Evolutionary conservation across 2,113 vertebrate species (phyloP), one percentile per base, ranked within the genome.

Genomic region (Cricetomys ansorgei): DNA sequence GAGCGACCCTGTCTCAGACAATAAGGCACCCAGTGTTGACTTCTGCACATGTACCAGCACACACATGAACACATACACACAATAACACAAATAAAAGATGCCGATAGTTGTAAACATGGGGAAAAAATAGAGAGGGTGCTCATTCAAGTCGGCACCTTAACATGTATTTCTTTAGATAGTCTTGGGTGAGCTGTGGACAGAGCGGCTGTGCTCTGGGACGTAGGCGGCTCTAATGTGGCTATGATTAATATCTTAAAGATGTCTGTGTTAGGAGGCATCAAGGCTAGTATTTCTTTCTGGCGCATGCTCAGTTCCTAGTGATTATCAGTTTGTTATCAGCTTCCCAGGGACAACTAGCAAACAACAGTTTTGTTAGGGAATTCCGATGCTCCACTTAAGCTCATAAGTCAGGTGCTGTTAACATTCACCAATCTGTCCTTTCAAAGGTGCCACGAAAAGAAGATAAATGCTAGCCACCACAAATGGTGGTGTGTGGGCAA

Each of bases 191-290:
- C 90, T 13, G 17, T 79, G 37, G 84, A 59, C 16, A 50, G 65
- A 94, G 73, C 31, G 64, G 43, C 29, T 7, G 11, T 1, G 5
- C 48, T 77, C 70, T 75, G n/a, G 88, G 75, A 65, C 55, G 9
- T 25, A 45, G 43, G 80, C 15, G 69, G 69, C 23, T 88, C 9
- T n/a, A 27, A 69, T 64, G 48, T 37, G 48, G 62, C 31, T 79
- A 25, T 57, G 64, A 43, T 77, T 29, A 77, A 53, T 27, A 77
- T 91, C 72, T 89, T 94, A 88, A 85, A 92, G 40, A 67, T 69
- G 48, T 92, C 85, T 67, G 25, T 55, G 65, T 70, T 94, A 62
- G 13, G 70, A 15, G 55, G 25, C 62, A 57, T 81, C 75, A n/a
- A 21, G 84, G 86, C 34, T 69, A 34, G 62, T 5, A 31, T 93